phyloP scores from a whole-genome alignment of 2,888 invertebrate species.

The Drosophila antonietae region DNA sequence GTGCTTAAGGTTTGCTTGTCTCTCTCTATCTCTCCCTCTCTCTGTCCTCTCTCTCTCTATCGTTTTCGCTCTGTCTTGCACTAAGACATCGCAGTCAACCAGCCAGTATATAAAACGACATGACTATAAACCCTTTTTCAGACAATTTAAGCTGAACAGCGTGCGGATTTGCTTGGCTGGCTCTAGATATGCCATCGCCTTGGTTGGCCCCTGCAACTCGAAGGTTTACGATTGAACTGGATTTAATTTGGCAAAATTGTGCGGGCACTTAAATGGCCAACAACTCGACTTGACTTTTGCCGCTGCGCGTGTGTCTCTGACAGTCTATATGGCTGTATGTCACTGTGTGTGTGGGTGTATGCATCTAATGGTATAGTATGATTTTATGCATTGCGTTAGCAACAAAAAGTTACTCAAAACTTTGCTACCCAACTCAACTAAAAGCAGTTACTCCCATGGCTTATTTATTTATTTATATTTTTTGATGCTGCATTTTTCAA shows the following conservation, averaged over 20 bases:
- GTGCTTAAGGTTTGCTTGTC: conserved; percentile 53
- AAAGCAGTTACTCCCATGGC: conserved; percentile 9
- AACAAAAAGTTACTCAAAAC: conserved; percentile 32
- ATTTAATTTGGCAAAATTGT: conserved; percentile 78
- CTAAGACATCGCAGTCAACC: conserved; percentile 10
- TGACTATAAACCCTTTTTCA: conserved; percentile 80
- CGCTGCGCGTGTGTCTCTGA: conserved; percentile 5
- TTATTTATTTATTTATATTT: conserved; percentile 59
- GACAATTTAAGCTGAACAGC: conserved; percentile 78
- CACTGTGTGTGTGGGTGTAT: not conserved
- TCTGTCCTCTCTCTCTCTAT: not conserved
- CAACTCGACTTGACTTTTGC: conserved; percentile 57
- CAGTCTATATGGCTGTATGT: not conserved
- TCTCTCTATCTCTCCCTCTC: conserved; percentile 3
- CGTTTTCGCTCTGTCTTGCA: conserved; percentile 11
- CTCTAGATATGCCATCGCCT: conserved; percentile 29
- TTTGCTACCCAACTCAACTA: conserved; percentile 17
- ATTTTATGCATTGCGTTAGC: conserved; percentile 50
- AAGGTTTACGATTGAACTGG: conserved; percentile 76
- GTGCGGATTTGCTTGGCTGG: conserved; percentile 66
- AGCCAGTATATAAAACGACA: conserved; percentile 71
- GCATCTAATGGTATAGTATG: conserved; percentile 18
- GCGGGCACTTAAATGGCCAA: conserved; percentile 73
- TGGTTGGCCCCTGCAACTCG: conserved; percentile 31
- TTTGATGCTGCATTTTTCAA: conserved; percentile 46